Evolutionary conservation across 1,140 invertebrate genomes (phyloP).

Genomic region (Neelides sp.): DNA sequence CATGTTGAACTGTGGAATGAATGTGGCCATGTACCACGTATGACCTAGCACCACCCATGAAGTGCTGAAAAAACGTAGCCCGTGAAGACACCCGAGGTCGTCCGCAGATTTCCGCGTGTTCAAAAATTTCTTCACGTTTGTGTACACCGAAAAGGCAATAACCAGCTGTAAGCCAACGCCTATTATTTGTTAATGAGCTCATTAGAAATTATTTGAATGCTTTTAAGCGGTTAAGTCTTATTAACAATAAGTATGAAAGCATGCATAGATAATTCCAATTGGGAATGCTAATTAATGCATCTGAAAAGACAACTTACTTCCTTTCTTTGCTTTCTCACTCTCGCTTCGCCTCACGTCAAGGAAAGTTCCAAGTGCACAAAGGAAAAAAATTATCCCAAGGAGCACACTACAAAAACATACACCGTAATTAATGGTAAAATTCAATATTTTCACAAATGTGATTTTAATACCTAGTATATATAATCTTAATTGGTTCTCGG

Average conservation of each 20-base stretch:
- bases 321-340: too few species aligned
- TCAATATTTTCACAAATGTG: too few species aligned
- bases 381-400: not conserved
- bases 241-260: too few species aligned
- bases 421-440: too few species aligned
- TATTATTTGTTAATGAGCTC: not conserved
- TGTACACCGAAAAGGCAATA: slow-evolving; percentile 39
- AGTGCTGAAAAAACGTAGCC: slow-evolving; percentile 42
- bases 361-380: not conserved
- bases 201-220: too few species aligned
- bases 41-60: slow-evolving; percentile 42
- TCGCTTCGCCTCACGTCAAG: slow-evolving; percentile 10
- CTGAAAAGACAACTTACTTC: not conserved
- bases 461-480: too few species aligned
- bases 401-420: not conserved
- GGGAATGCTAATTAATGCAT: not conserved
- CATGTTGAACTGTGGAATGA: slow-evolving; percentile 31
- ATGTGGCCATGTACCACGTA: slow-evolving; percentile 41
- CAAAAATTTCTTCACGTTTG: slow-evolving; percentile 38
- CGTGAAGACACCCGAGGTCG: slow-evolving; percentile 40
- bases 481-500: too few species aligned
- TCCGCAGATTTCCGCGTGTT: slow-evolving; percentile 31
- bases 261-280: too few species aligned
- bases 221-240: too few species aligned
- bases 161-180: slow-evolving; percentile 12